Evolutionary conservation across 2,888 invertebrate genomes (phyloP).

Genomic region (Oeneis ivallda): DNA sequence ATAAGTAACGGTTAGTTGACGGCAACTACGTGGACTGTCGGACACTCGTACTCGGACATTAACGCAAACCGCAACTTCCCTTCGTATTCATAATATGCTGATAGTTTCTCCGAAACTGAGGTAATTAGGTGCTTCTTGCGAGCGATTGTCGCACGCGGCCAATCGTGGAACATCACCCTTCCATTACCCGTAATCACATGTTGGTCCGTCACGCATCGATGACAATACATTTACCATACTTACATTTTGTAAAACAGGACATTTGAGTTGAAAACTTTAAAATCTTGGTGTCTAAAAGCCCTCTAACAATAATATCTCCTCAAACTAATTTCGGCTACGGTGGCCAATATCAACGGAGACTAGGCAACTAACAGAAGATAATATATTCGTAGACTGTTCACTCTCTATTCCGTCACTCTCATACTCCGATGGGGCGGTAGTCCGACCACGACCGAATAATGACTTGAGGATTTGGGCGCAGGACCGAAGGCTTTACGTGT

Average conservation of each 20-base stretch:
- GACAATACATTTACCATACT: constrained; percentile 54
- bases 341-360: no score
- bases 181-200: constrained; percentile 61
- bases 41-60: constrained; percentile 44
- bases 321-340: no score
- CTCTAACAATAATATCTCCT: no score
- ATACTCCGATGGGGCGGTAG: no score
- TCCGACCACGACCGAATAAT: no score
- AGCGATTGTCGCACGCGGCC: constrained; percentile 58
- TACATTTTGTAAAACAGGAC: not conserved
- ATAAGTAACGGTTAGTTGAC: constrained; percentile 50
- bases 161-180: constrained; percentile 35
- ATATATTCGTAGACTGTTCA: no score
- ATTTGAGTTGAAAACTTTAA: not conserved
- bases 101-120: constrained; percentile 49
- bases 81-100: constrained; percentile 33
- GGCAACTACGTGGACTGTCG: constrained; percentile 53
- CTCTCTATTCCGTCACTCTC: no score
- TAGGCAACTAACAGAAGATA: no score
- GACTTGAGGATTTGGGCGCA: no score
- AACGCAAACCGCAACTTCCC: constrained; percentile 31
- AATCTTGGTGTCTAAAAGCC: not conserved
- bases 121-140: constrained; percentile 58
- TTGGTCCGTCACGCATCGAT: constrained; percentile 66
- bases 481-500: no score